Base-by-base conservation (phyloP, 2,888 invertebrate species). In the Melinaea marsaeus region DNA sequence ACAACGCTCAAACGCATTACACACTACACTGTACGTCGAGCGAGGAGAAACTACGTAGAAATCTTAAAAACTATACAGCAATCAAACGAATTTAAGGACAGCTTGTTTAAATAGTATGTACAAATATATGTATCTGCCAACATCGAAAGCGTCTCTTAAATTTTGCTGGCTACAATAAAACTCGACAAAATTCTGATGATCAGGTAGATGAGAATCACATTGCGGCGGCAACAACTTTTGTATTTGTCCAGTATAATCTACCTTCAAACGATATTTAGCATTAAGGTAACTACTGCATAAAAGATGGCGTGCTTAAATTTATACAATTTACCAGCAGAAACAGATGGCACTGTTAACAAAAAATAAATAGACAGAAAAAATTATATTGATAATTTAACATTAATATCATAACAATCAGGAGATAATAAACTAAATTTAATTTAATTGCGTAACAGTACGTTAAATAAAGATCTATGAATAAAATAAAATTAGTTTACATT, bases 41-140 rank as follows among this genome's bases (percentile, higher is more conserved):
- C 88, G 83, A 88, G 86, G 85, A 84, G 89, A 90, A 90, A 90
- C 90, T 90, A 88, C 83, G 81, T 83, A 79, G 75, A 83, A 84
- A 84, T 79, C 78, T 75, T 71, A 78, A 62, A 67, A 68, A 62
- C 66, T 64, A 32, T 11, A 62, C 69, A 64, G 66, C 62, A 62
- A 69, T 64, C 65, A 65, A 65, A 61, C 65, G 58, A 64, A 65
- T 57, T 42, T 37, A 60, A 59, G 60, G 22, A 35, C 58, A 54
- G 51, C 58, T 55, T 63, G 61, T 70, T 67, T 65, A n/a, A 61
- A 67, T 63, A 63, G 66, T 47, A 57, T 61, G 45, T 48, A 13
- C 56, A 48, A 58, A 55, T 55, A 59, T 58, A 63, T 60, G 35
- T 56, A 61, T 55, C 58, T 59, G 57, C 48, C 22, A 61, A 32